Base-by-base conservation (phyloP, 92 coral and sea anemone species). In the Chrysogorgia sp. region DNA sequence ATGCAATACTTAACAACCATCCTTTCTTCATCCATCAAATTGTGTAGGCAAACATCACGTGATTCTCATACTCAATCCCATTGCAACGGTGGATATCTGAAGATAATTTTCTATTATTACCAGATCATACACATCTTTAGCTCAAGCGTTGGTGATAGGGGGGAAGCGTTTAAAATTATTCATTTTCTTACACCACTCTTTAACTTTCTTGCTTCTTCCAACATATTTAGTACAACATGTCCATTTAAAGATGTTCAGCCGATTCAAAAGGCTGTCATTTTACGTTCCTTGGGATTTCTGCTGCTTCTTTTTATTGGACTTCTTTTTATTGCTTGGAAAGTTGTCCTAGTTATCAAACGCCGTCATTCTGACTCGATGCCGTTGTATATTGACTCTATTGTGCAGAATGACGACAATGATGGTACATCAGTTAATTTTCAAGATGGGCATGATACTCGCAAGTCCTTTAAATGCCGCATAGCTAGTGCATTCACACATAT, bases 21-120 rank as follows among this genome's bases (percentile, higher is more conserved):
- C 13, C 9, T 65, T 5, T 19, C 24, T 12, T 29, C 63, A 15
- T 3, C 63, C 5, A 69, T 14, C 30, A 69, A 69, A 2, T 20
- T 29, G 37, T 28, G 28, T 0, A 21, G 40, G 37, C 53, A n/a
- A 2, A 47, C 2, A 47, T 6, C 14, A 47, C 53, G 14, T 47
- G n/a, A 47, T 6, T n/a, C 2, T 7, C 53, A 47, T 2, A 47
- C 10, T 15, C 53, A 47, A n/a, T 47, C n/a, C 53, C 53, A 47
- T 12, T 47, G 17, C 53, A 47, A n/a, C 15, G 76, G 76, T 19
- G 76, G 76, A 22, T 14, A 21, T 28, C 40, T 69, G 7, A 69
- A 69, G 31, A 69, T 69, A 69, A 45, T 69, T 43, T 69, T 69
- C 60, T 69, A 69, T 29, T 69, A 69, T 49, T 69, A 69, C 22